Percentiles rank a stretch among this genome's conserved stretches.
phyloP scores from a whole-genome alignment of 1,140 invertebrate species.

The Drosophila melanica region DNA sequence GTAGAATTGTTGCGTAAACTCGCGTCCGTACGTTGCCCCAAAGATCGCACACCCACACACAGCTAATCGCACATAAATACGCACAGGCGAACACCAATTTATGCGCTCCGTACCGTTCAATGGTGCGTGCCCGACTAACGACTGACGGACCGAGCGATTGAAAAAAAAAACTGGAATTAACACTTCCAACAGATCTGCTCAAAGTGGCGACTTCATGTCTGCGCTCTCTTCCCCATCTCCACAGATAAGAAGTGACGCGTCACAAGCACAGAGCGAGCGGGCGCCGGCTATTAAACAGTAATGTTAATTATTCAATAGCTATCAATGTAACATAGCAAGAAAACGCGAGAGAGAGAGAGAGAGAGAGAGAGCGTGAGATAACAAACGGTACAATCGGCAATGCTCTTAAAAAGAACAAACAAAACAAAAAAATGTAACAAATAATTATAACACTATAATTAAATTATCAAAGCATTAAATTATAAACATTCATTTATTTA shows the following conservation, averaged over 20 bases:
- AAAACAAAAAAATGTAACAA: too few relatives aligned
- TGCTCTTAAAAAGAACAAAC: too few relatives aligned
- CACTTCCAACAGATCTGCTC: conserved; percentile 11
- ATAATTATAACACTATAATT: too few relatives aligned
- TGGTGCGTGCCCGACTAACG: conserved; percentile 54
- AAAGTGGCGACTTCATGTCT: conserved; percentile 50
- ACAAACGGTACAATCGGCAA: too few relatives aligned
- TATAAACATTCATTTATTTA: too few relatives aligned
- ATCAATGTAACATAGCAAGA: conserved; percentile 19
- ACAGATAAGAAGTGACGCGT: conserved; percentile 44
- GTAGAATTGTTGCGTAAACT: conserved; percentile 15
- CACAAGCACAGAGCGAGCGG: neutral
- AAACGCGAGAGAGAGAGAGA: neutral
- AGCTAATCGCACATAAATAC: neutral
- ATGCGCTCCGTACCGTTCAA: conserved; percentile 48
- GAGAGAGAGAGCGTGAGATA: neutral
- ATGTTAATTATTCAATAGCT: conserved; percentile 53
- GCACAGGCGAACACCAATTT: conserved; percentile 14
- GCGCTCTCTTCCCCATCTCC: conserved; percentile 1
- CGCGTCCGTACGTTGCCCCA: conserved; percentile 55
- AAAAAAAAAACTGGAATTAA: conserved; percentile 11
- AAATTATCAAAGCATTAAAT: too few relatives aligned
- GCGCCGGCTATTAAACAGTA: conserved; percentile 21
- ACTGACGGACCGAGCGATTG: conserved; percentile 15
- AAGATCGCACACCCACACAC: conserved; percentile 9